Conservation (phyloP, 2,113 vertebrate species). For the Nestor notabilis region DNA sequence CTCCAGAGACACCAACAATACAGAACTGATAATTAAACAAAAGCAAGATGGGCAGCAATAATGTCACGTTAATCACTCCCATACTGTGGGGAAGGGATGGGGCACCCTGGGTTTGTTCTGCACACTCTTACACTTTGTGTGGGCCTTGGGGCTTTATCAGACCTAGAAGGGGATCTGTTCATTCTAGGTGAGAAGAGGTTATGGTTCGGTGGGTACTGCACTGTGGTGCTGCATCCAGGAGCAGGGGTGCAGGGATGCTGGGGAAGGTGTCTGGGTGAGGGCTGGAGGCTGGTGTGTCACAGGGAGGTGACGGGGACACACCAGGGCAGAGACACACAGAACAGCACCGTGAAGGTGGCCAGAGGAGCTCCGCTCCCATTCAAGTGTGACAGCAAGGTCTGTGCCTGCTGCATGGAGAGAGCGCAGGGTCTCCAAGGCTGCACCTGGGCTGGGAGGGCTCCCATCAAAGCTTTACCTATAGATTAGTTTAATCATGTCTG, state of each 20-base stretch:
- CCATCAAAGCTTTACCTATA: background rate
- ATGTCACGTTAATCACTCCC: background rate
- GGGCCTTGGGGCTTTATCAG: background rate
- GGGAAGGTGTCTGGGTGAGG: background rate
- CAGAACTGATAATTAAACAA: constrained; percentile 19
- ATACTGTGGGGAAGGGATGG: background rate
- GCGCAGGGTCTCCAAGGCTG: background rate
- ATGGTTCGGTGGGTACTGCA: background rate
- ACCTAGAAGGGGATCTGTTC: background rate
- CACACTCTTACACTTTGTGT: accelerated
- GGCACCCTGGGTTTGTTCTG: background rate
- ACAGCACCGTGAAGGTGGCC: too few relatives aligned
- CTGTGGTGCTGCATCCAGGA: background rate
- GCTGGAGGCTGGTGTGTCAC: background rate
- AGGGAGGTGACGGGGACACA: background rate
- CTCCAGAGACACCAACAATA: background rate
- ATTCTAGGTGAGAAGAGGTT: background rate
- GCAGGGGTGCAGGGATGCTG: background rate
- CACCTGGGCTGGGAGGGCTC: background rate
- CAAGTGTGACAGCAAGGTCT: too few relatives aligned
- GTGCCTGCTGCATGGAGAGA: background rate
- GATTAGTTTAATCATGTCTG: constrained; percentile 23
- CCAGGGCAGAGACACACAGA: background rate
- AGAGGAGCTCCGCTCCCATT: too few relatives aligned
- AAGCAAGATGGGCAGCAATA: background rate